Evolutionary conservation across 2,113 vertebrate genomes (phyloP).

Genomic region (Podarcis cretensis): DNA sequence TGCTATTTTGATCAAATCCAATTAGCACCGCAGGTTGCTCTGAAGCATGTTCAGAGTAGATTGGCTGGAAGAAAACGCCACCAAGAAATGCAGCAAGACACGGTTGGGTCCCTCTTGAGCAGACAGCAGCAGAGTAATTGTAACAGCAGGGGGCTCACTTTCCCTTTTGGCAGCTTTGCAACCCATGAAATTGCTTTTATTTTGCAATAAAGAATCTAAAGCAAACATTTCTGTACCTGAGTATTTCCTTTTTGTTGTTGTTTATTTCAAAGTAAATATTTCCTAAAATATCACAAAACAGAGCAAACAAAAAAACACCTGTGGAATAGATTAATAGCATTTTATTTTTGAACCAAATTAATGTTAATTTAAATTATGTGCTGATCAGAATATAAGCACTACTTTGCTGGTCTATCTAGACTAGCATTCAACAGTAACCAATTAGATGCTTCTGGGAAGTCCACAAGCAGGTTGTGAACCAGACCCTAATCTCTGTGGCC

Average conservation of each 20-base stretch:
- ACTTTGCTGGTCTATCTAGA: not conserved
- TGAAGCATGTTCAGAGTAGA: conserved; percentile 39
- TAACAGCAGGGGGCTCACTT: conserved; percentile 57
- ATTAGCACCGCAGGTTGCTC: conserved; percentile 48
- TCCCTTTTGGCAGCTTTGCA: conserved; percentile 11
- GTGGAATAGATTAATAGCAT: rapidly evolving
- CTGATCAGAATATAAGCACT: not conserved
- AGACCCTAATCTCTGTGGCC: not conserved
- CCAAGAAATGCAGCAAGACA: conserved; percentile 1
- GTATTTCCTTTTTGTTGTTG: rapidly evolving
- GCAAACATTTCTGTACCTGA: not conserved
- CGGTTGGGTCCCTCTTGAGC: not conserved
- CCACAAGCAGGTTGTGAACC: not conserved
- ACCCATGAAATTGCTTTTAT: conserved; percentile 25
- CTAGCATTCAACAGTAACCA: not conserved
- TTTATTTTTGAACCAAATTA: not conserved
- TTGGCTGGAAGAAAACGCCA: conserved; percentile 28
- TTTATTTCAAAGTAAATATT: rapidly evolving
- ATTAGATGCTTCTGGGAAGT: not conserved
- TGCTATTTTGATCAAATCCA: conserved; percentile 70
- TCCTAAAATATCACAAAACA: rapidly evolving
- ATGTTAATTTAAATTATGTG: not conserved
- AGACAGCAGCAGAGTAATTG: conserved; percentile 14
- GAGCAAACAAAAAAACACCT: not conserved
- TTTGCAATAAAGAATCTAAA: conserved; percentile 11